Evolutionary conservation across 2,113 vertebrate genomes (phyloP).

Genomic region (Nestor notabilis): DNA sequence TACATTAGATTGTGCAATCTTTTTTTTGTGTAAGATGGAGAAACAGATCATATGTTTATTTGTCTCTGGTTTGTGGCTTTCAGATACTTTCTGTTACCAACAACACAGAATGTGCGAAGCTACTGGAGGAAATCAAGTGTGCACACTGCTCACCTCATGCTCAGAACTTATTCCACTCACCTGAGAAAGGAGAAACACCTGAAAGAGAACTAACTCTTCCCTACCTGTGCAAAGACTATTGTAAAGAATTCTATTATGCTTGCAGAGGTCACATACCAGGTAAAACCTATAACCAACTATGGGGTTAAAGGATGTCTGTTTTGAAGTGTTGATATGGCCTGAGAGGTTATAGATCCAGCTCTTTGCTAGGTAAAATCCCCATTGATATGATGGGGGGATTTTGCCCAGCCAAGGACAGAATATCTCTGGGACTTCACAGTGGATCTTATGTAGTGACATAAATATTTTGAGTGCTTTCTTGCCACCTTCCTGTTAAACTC

Average conservation of each 20-base stretch:
- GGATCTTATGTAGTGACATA: background rate
- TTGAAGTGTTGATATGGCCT: conserved; percentile 21
- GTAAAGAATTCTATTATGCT: conserved; percentile 97
- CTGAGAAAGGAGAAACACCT: conserved; percentile 83
- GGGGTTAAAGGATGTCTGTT: conserved; percentile 57
- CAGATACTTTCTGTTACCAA: conserved; percentile 95
- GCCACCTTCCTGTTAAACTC: background rate
- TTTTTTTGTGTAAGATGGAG: background rate
- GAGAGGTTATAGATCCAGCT: background rate
- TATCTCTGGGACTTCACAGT: background rate
- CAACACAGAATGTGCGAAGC: conserved; percentile 94
- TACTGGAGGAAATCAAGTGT: conserved; percentile 97
- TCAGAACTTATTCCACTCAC: conserved; percentile 91
- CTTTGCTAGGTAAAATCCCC: background rate
- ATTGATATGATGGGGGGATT: background rate
- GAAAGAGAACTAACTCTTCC: conserved; percentile 90
- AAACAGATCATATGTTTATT: conserved; percentile 43
- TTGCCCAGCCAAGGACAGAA: background rate
- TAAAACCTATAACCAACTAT: conserved; percentile 70
- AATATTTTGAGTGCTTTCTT: background rate
- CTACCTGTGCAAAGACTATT: conserved; percentile 94
- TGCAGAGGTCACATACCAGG: conserved; percentile 97
- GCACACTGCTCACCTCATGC: conserved; percentile 95
- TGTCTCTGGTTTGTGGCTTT: conserved; percentile 79
- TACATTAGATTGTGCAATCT: background rate